phyloP scores from a whole-genome alignment of 2,113 vertebrate genomes.

The Trachemys scripta region DNA sequence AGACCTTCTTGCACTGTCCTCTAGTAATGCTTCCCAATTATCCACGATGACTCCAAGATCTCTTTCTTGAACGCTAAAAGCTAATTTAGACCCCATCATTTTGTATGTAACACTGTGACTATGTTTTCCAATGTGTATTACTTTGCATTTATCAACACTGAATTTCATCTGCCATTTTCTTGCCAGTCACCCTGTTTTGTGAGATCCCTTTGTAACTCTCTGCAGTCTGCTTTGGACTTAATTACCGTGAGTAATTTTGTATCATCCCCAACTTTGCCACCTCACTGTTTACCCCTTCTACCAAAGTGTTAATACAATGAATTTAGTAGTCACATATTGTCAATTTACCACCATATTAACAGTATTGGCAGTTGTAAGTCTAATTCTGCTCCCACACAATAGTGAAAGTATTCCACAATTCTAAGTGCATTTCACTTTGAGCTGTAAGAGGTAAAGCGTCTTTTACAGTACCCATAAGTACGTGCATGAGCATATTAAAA shows the following conservation, averaged over 20 bases:
- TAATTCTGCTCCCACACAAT: not conserved
- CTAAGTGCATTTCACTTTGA: not conserved
- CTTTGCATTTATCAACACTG: not conserved
- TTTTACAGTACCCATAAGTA: slow-evolving; percentile 8
- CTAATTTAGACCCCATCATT: not conserved
- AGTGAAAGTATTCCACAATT: not conserved
- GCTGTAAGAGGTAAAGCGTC: not conserved
- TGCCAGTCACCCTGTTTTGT: not conserved
- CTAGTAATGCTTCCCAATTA: not conserved
- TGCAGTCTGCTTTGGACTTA: not conserved
- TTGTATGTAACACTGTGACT: not conserved
- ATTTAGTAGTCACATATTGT: not conserved
- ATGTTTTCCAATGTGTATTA: not conserved
- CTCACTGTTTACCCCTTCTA: not conserved
- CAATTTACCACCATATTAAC: not conserved
- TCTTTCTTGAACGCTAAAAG: not conserved
- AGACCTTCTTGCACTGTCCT: not conserved
- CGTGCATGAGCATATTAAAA: not conserved
- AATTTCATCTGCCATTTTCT: not conserved
- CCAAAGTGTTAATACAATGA: not conserved
- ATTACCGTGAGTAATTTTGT: not conserved
- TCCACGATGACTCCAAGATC: not conserved
- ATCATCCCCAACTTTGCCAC: not conserved
- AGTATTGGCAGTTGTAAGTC: not conserved
- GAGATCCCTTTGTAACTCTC: not conserved